Evolutionary conservation across 2,797 vertebrate species (phyloP).

Genomic region (Hydrophis major): DNA sequence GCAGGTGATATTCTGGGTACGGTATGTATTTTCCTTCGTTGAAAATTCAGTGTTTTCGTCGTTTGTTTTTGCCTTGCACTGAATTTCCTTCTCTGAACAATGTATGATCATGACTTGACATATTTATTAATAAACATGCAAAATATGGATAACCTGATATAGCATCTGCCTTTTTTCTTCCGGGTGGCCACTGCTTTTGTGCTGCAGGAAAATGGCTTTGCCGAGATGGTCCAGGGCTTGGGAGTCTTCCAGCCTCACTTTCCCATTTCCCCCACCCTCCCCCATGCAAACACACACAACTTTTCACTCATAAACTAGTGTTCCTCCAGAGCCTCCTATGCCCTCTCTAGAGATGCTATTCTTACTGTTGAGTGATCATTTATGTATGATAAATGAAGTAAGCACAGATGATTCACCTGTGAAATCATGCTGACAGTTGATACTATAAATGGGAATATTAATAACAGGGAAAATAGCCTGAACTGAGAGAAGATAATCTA

Average conservation of each 20-base stretch:
- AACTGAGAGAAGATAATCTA: neutral
- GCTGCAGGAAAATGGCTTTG: neutral
- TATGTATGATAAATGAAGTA: neutral
- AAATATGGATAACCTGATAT: neutral
- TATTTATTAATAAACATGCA: conserved; percentile 34
- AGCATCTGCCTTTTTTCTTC: neutral
- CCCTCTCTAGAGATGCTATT: neutral
- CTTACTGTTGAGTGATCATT: neutral
- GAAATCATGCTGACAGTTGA: neutral
- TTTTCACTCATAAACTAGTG: neutral
- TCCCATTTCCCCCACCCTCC: neutral
- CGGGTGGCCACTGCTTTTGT: neutral
- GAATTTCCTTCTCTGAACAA: neutral
- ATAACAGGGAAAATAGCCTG: neutral
- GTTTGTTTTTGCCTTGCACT: neutral
- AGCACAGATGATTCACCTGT: neutral
- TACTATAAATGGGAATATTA: neutral
- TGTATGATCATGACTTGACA: neutral
- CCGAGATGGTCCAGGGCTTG: neutral
- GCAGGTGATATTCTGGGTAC: neutral
- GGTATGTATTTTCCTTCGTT: neutral
- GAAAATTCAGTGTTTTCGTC: neutral
- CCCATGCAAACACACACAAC: too few species aligned
- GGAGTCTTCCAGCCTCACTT: neutral
- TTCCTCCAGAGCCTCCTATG: neutral